Evolutionary conservation across 2,888 invertebrate species (phyloP).

Genomic region (Falcaria lacertinaria): DNA sequence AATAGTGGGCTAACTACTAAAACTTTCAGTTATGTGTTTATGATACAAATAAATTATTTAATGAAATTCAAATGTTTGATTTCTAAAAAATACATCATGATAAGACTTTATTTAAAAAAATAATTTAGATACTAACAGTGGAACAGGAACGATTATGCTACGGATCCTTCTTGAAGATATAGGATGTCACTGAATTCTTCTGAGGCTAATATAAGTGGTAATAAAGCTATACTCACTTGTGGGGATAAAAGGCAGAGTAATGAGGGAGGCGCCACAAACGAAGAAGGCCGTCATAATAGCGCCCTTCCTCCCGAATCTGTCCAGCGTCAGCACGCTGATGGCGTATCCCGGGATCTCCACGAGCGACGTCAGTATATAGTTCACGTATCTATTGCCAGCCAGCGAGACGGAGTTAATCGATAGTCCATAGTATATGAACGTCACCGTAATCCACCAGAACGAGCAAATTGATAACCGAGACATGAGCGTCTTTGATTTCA

Average conservation of each 20-base stretch:
- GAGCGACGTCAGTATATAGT: conserved; percentile 84
- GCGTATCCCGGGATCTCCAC: conserved; percentile 84
- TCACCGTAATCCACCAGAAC: conserved; percentile 89
- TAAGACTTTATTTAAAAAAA: too few relatives aligned
- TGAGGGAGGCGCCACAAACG: conserved; percentile 76
- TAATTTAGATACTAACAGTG: too few relatives aligned
- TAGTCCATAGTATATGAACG: conserved; percentile 89
- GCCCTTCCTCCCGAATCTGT: conserved; percentile 78
- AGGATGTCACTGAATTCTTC: too few relatives aligned
- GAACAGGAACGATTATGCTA: too few relatives aligned
- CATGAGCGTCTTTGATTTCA: conserved; percentile 74
- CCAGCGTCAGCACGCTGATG: conserved; percentile 77
- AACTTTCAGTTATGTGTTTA: too few relatives aligned
- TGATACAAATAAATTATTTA: too few relatives aligned
- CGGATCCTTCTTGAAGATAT: too few relatives aligned
- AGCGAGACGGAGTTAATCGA: conserved; percentile 88
- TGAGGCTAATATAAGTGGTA: too few relatives aligned
- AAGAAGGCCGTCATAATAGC: conserved; percentile 80
- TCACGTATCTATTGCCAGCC: conserved; percentile 86
- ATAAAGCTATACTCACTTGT: conserved; percentile 48
- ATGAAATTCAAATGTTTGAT: too few relatives aligned
- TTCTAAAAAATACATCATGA: too few relatives aligned
- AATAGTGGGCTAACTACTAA: neutral
- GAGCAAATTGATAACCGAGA: conserved; percentile 81
- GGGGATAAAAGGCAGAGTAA: conserved; percentile 80